Evolutionary conservation across 2,113 vertebrate species (phyloP), one percentile per base, ranked within the genome.

Genomic region (Rhinogobius similis): DNA sequence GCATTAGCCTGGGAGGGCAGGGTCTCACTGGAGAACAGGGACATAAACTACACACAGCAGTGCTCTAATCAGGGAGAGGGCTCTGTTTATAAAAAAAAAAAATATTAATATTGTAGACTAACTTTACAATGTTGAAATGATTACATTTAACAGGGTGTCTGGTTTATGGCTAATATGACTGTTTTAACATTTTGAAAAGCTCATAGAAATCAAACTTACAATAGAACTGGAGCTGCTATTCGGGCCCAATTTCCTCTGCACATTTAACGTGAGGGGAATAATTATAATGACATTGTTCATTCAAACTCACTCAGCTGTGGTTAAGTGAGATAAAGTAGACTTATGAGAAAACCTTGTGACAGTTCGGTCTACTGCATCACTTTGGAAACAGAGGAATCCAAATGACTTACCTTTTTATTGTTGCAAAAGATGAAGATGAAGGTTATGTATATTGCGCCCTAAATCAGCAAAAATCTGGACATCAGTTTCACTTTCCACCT

Each of bases 211-310:
- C 16, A 7, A 7, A 5, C 20, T 50, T 13, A 0, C 21, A 32
- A 59, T 20, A 32, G 11, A 59, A 10, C 18, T 6, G 13, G 23
- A 10, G 13, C 56, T 10, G 6, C 26, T 3, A 3, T 26, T 59
- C 16, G 18, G 14, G 10, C 9, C 56, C 36, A 59, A 59, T 59
- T 29, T 32, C 27, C 56, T 59, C 56, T 32, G 27, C 29, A 20
- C 29, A 20, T 59, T 59, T 59, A 36, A 59, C 56, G 32, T 8
- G 27, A 26, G 52, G 13, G 11, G 52, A 55, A 26, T 55, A 55
- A 55, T 55, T 26, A 26, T 55, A 55, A 55, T 24, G 52, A 26
- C 52, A 55, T 55, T 55, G 52, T 55, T 55, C 52, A 55, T 55
- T 55, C 52, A 55, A 7, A 55, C 23, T 26, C 52, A 26, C 24